Conservation (phyloP, 2,797 vertebrate genomes). For the Phataginus tricuspis region DNA sequence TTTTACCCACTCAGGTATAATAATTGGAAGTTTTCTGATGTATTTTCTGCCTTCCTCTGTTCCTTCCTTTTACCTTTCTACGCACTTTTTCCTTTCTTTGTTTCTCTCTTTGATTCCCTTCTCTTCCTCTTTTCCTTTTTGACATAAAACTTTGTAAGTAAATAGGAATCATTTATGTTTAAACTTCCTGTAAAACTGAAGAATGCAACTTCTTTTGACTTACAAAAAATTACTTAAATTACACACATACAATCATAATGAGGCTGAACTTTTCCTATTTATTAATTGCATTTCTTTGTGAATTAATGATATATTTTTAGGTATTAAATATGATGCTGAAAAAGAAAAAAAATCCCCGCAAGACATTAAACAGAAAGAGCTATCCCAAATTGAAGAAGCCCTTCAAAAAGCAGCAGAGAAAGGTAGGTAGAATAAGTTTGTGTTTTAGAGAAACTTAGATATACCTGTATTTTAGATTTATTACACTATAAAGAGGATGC, state of each 20-base stretch:
- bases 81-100: background rate
- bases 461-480: background rate
- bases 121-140: background rate
- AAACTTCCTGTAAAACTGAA: slow-evolving; percentile 33
- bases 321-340: slow-evolving; percentile 94
- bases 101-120: background rate
- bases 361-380: slow-evolving; percentile 94
- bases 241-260: background rate
- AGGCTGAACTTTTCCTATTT: slow-evolving; percentile 30
- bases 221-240: background rate
- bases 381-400: slow-evolving; percentile 95
- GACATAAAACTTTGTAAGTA: background rate
- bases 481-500: background rate
- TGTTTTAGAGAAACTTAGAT: slow-evolving; percentile 37
- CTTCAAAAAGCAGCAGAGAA: slow-evolving; percentile 91
- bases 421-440: slow-evolving; percentile 88
- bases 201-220: background rate
- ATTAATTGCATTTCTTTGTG: slow-evolving; percentile 50
- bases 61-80: background rate
- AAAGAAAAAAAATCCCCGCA: slow-evolving; percentile 95
- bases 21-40: background rate
- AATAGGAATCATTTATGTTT: background rate
- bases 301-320: slow-evolving; percentile 83
- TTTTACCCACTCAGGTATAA: background rate
- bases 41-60: background rate